phyloP scores from a whole-genome alignment of 2,113 vertebrate genomes.

The Protobothrops mucrosquamatus region DNA sequence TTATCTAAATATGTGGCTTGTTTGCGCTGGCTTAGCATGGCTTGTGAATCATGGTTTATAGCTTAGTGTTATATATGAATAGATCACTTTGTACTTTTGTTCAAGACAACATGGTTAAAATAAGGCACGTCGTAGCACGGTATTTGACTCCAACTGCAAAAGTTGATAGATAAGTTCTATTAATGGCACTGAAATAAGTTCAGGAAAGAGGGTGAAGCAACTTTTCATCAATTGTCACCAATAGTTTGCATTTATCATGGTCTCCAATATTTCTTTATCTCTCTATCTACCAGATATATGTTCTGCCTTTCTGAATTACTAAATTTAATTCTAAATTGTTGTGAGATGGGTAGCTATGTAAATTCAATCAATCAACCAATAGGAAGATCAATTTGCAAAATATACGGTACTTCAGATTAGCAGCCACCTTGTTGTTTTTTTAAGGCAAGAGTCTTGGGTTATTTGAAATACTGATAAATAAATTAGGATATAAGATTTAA shows the following conservation, averaged over 20 bases:
- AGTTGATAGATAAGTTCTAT: neutral
- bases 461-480: neutral
- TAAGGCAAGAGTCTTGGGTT: neutral
- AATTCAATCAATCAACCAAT: neutral
- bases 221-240: neutral
- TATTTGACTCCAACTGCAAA: neutral
- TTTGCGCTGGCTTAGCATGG: neutral
- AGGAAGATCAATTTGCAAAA: neutral
- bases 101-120: neutral
- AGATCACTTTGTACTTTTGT: neutral
- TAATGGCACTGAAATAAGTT: neutral
- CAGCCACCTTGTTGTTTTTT: neutral
- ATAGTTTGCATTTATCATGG: neutral
- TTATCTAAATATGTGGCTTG: neutral
- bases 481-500: neutral
- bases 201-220: neutral
- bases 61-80: neutral
- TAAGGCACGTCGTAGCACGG: neutral
- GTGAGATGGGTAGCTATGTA: neutral
- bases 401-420: neutral
- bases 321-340: neutral
- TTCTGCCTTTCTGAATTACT: neutral
- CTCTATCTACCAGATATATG: neutral
- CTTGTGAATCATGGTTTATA: neutral
- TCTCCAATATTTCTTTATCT: neutral